Conservation (phyloP, 2,797 vertebrate species). For the Anguilla marmorata region DNA sequence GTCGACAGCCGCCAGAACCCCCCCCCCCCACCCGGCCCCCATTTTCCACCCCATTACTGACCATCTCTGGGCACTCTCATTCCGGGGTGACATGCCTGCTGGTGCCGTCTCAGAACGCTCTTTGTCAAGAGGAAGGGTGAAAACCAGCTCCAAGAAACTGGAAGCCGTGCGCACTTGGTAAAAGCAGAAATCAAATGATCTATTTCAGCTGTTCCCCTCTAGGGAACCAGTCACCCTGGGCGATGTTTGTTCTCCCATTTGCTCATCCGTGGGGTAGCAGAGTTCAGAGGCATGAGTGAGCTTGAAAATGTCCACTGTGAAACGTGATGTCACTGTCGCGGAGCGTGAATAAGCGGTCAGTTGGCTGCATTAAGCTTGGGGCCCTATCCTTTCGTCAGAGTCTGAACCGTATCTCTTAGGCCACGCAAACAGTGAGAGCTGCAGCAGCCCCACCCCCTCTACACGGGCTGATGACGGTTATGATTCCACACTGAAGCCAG, state of each 20-base stretch:
- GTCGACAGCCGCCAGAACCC: not conserved
- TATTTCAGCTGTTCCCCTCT: not conserved
- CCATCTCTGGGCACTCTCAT: not conserved
- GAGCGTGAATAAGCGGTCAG: not conserved
- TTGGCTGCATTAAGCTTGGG: not conserved
- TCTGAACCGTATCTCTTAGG: not conserved
- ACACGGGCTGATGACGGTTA: not conserved
- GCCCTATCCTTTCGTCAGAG: not conserved
- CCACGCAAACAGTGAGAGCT: not conserved
- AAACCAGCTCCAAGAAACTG: not conserved
- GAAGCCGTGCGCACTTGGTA: not conserved
- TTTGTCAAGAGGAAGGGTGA: not conserved
- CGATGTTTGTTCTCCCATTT: not conserved
- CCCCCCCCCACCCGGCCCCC: not conserved
- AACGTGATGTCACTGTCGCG: not conserved
- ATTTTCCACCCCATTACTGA: constrained; percentile 7
- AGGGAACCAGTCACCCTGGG: not conserved
- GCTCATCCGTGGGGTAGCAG: not conserved
- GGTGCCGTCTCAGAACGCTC: constrained; percentile 1
- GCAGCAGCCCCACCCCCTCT: not conserved
- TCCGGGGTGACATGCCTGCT: not conserved
- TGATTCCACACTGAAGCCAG: not conserved
- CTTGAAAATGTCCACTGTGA: not conserved
- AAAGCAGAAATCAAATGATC: not conserved
- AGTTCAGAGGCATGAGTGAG: not conserved